phyloP scores from a whole-genome alignment of 2,888 invertebrate genomes.

The Drosophila merina region DNA sequence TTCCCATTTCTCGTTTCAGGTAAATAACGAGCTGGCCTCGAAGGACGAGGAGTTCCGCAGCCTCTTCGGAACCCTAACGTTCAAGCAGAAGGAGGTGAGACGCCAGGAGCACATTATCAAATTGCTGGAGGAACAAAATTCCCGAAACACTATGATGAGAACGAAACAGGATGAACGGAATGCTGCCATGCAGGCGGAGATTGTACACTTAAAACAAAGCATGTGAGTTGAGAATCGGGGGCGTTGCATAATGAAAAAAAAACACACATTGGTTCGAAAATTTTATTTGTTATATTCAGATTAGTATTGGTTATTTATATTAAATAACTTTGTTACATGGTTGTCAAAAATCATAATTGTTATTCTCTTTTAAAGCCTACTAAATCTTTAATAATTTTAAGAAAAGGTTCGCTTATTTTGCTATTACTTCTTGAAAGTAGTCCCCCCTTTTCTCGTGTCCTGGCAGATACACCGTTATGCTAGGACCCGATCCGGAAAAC shows the following conservation, averaged over 20 bases:
- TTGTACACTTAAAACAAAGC: conserved; percentile 68
- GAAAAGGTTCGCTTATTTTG: conserved; percentile 49
- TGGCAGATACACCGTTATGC: conserved; percentile 40
- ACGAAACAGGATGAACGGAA: conserved; percentile 80
- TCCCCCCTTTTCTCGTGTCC: conserved; percentile 9
- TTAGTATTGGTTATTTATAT: no score
- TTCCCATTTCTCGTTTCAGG: conserved; percentile 44
- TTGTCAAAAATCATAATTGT: no score
- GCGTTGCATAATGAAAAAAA: background rate
- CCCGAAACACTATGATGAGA: conserved; percentile 67
- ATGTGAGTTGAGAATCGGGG: conserved; percentile 68
- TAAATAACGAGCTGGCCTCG: conserved; percentile 71
- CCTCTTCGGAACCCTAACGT: conserved; percentile 67
- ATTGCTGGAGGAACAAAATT: conserved; percentile 77
- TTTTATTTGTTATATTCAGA: background rate
- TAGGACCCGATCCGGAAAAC: conserved; percentile 26
- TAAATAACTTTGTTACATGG: no score
- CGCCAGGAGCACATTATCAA: conserved; percentile 78
- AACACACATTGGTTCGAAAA: background rate
- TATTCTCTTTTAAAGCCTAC: no score
- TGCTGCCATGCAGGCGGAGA: conserved; percentile 68
- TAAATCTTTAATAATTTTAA: no score
- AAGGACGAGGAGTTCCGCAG: conserved; percentile 78
- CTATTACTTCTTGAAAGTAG: background rate
- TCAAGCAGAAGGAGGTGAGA: conserved; percentile 75